Evolutionary conservation across 2,888 invertebrate species (phyloP), one percentile per base, ranked within the genome.

Genomic region (Caenorhabditis sulstoni): DNA sequence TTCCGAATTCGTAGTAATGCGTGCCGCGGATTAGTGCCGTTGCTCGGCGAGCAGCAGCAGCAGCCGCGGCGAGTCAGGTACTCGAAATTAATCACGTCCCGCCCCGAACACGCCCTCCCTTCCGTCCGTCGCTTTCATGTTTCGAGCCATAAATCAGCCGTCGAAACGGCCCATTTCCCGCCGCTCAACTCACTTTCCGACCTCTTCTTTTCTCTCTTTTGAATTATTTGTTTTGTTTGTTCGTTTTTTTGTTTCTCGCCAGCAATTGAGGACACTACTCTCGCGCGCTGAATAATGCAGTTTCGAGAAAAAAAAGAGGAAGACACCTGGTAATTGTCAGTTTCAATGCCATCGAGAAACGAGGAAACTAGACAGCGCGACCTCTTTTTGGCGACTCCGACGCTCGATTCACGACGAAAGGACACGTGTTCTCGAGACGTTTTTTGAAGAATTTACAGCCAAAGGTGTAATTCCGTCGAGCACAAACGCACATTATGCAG

Each of bases 291-390:
- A 45, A 58, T 58, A 22, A 58, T 45, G 41, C 45, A 45, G 44
- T 59, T 59, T 41, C 41, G 23, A 29, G 16, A 41, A 29, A 29
- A 29, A 7, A 29, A 29, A 29, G 29, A n/a, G n/a, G n/a, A 45
- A 45, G 45, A 59, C 67, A 58, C 67, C 58, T 58, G 58, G 57
- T 67, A 67, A 67, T 67, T 67, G 58, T 58, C 58, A 67, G 67
- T 58, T 58, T 67, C 67, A 67, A 67, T 67, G 67, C 58, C 67
- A 55, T 45, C 39, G 14, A 45, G 59, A n/a, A n/a, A 29, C 35
- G 53, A 45, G 65, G 29, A 55, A 49, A 67, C 67, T 67, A 50
- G 67, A 39, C 35, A 5, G 29, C 47, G 16, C 23, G 20, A 3
- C 29, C 29, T 29, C 29, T 29, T 29, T 29, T 29, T 7, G 29